phyloP scores from a whole-genome alignment of 2,888 invertebrate genomes.

The Pristionchus mayeri region DNA sequence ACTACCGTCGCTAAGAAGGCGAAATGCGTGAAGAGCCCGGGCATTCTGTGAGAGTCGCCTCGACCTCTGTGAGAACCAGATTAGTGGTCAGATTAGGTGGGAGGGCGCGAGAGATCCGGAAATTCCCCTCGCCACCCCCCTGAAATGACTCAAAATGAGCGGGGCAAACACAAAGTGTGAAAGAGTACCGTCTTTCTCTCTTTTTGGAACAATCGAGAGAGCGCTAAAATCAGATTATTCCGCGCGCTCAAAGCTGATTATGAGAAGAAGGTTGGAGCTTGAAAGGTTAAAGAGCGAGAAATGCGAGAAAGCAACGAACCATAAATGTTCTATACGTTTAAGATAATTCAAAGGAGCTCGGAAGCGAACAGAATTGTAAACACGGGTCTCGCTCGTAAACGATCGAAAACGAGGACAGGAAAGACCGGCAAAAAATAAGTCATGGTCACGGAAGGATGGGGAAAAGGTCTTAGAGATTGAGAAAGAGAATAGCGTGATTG shows the following conservation, averaged over 20 bases:
- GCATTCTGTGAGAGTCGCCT: neutral
- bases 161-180: neutral
- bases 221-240: conserved; percentile 28
- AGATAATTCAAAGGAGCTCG: neutral
- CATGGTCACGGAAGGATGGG: neutral
- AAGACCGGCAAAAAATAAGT: neutral
- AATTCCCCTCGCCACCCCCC: neutral
- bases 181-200: neutral
- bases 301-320: neutral
- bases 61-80: neutral
- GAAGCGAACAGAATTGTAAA: neutral
- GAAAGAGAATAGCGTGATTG: neutral
- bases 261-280: neutral
- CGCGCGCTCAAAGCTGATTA: neutral
- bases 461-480: neutral
- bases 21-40: too few species aligned
- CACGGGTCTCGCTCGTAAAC: neutral
- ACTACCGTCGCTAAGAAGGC: too few species aligned
- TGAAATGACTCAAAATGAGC: conserved; percentile 14
- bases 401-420: conserved; percentile 1
- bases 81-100: conserved; percentile 26
- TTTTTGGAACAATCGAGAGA: neutral
- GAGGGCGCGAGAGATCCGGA: neutral
- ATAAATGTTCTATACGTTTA: neutral
- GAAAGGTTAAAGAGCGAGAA: neutral